These are phyloP conservation scores for Cheirogaleus major DNA, from an alignment of 2,797 vertebrate genomes.

Conservation along the genomic window DNA sequence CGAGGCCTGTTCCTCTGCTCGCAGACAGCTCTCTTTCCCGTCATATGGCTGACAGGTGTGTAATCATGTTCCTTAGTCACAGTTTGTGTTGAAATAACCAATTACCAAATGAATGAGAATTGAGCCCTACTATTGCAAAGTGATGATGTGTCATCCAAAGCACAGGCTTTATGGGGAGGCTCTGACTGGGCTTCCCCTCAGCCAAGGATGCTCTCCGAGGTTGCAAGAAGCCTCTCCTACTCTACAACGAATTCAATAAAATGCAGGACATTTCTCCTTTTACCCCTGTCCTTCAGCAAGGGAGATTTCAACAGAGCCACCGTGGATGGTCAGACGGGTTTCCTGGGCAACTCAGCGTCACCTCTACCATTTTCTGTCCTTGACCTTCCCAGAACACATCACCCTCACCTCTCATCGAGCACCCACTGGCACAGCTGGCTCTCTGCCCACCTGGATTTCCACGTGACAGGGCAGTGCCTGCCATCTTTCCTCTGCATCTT, in stretches of 20 bases:
- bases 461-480: neutral
- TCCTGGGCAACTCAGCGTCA: neutral
- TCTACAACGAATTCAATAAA: neutral
- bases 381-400: neutral
- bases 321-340: neutral
- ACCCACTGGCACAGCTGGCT: neutral
- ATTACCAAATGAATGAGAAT: constrained; percentile 69
- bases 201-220: neutral
- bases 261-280: neutral
- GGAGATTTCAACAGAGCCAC: neutral
- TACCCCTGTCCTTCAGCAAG: neutral
- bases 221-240: constrained; percentile 9
- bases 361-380: neutral
- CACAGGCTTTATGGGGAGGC: neutral
- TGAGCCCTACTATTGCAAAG: constrained; percentile 20
- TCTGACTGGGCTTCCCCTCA: neutral
- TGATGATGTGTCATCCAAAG: constrained; percentile 48
- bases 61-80: constrained; percentile 68
- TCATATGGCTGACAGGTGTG: constrained; percentile 70
- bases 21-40: constrained; percentile 45
- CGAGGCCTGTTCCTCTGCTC: neutral
- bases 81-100: constrained; percentile 66
- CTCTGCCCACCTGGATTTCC: neutral
- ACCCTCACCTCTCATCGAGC: neutral
- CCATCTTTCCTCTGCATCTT: neutral